Evolutionary conservation across 1,140 invertebrate genomes (phyloP), one percentile per base, ranked within the genome.

Genomic region (Dryas iulia): DNA sequence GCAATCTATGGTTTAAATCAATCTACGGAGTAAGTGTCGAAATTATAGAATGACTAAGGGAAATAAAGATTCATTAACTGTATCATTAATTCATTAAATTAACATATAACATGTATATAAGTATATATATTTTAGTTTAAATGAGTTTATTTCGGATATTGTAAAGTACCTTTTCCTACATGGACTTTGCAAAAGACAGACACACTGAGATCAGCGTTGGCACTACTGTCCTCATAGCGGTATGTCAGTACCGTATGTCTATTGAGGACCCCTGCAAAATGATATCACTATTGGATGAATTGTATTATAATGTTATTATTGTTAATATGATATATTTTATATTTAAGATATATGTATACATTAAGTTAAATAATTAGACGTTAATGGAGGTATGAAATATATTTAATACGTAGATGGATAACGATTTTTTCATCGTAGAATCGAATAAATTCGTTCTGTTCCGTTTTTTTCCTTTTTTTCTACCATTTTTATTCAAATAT

Each of bases 131-230:
- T 18, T 0, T 1, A 7, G 26, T 3, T 47, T 56, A 35, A 53
- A 62, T 62, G 39, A 25, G 39, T 63, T 59, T 69, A 61, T 64
- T 74, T 74, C 65, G 60, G 61, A 59, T 23, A 61, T 58, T 47
- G 6, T 58, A 23, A 80, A 79, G 83, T 92, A 92, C 92, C 92
- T 92, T 91, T 89, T 90, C 92, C 92, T 93, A 93, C 88, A 89
- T 91, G 86, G 75, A 93, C 76, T 92, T 93, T 93, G 91, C 92
- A 92, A 84, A 86, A 91, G 80, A 93, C 80, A 78, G 89, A 92
- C 71, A 92, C 82, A 78, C 81, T 88, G 83, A 92, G 79, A 80
- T 92, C 89, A 53, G 88, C 83, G 82, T 87, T 89, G 77, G 84
- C 79, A 83, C 74, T 89, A 86, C 76, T 83, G 82, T 93, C 90